Conservation (phyloP, 2,888 invertebrate species). For the Cheilosia vulpina region DNA sequence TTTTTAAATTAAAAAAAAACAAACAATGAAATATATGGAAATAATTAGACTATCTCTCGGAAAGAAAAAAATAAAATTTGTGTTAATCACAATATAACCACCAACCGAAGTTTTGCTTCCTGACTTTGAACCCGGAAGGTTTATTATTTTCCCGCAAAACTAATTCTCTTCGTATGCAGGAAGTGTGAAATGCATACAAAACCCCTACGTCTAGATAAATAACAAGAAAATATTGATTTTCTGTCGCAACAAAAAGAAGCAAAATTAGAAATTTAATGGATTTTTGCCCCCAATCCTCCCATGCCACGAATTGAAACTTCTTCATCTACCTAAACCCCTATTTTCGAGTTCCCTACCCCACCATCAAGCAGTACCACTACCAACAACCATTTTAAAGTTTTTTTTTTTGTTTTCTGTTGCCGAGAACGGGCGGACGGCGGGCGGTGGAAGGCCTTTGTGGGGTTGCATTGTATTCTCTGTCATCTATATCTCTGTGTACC, state of each 20-base stretch:
- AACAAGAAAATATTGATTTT: conserved; percentile 74
- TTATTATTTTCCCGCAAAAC: neutral
- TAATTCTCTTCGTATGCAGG: conserved; percentile 27
- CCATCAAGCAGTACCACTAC: conserved; percentile 52
- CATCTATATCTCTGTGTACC: conserved; percentile 40
- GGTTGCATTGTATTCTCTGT: conserved; percentile 69
- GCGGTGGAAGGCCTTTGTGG: conserved; percentile 7
- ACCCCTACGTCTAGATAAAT: conserved; percentile 51
- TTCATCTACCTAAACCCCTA: conserved; percentile 31
- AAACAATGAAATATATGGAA: conserved; percentile 4
- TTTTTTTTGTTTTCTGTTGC: neutral
- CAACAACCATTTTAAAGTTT: conserved; percentile 66
- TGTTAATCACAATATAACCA: neutral
- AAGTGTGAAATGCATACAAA: conserved; percentile 63
- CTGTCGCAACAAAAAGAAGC: conserved; percentile 73
- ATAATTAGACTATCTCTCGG: neutral
- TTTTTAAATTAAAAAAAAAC: conserved; percentile 38
- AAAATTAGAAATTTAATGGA: conserved; percentile 76
- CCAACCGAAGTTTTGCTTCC: conserved; percentile 8
- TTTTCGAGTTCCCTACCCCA: conserved; percentile 22
- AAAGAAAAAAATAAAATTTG: neutral
- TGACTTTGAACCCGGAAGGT: conserved; percentile 3
- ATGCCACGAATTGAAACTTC: conserved; percentile 33
- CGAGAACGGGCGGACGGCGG: conserved; percentile 6
- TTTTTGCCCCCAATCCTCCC: conserved; percentile 32